Evolutionary conservation across 2,888 invertebrate species (phyloP).

Genomic region (Dryobota labecula): DNA sequence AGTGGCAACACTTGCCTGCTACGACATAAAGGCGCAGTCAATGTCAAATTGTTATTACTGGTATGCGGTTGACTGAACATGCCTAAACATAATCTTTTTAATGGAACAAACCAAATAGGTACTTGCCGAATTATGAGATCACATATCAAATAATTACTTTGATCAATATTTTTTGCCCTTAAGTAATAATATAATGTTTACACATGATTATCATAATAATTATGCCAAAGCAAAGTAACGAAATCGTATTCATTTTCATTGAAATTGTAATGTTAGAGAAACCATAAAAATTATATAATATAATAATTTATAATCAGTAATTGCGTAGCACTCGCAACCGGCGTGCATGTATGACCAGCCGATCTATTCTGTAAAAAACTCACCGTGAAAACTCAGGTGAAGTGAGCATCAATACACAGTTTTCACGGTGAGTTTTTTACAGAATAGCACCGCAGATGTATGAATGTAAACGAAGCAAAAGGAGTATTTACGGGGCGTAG

Average conservation of each 20-base stretch:
- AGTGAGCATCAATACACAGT: no score
- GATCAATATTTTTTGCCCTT: background rate
- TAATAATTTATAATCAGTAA: background rate
- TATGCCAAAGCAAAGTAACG: background rate
- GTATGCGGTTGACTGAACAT: background rate
- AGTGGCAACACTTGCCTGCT: background rate
- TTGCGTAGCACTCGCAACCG: no score
- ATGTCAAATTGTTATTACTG: background rate
- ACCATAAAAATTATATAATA: background rate
- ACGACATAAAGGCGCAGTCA: background rate
- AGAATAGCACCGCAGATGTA: no score
- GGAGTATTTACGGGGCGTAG: no score
- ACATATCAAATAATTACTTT: constrained; percentile 10
- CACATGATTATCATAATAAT: constrained; percentile 1
- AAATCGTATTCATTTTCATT: background rate
- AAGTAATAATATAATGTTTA: background rate
- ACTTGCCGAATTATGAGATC: constrained; percentile 34
- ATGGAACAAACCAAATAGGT: background rate
- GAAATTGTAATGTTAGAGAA: background rate
- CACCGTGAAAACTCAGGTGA: no score
- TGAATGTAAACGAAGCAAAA: no score
- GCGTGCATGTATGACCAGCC: no score
- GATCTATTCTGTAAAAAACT: no score
- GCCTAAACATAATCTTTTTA: background rate
- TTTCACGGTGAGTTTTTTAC: no score